These are phyloP conservation scores for Mesocricetus auratus DNA, from an alignment of 2,113 vertebrate species.

Conservation along the genomic window DNA sequence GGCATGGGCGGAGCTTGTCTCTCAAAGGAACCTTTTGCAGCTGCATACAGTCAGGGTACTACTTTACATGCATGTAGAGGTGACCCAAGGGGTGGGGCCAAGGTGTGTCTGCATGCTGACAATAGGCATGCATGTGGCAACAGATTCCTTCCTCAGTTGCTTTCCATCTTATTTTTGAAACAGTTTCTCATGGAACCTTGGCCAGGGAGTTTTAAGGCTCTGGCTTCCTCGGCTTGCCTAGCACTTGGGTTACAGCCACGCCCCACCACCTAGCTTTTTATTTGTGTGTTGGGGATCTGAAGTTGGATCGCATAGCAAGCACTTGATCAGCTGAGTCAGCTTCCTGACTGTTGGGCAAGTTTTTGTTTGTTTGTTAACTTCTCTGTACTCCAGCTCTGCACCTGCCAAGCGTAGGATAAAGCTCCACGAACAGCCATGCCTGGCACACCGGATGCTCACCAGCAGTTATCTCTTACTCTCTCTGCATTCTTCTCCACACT, in stretches of 20 bases:
- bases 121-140: background rate
- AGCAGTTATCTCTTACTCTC: background rate
- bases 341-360: background rate
- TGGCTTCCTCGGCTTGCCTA: too few relatives aligned
- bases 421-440: background rate
- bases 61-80: too few relatives aligned
- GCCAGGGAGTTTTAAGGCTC: background rate
- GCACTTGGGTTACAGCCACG: background rate
- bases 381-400: constrained; percentile 63
- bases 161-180: background rate
- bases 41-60: too few relatives aligned
- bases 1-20: too few relatives aligned
- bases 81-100: too few relatives aligned
- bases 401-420: background rate
- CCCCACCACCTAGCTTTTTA: background rate
- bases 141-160: background rate
- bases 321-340: background rate
- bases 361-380: constrained; percentile 52
- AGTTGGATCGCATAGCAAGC: too few relatives aligned
- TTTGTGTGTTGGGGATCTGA: background rate
- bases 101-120: too few relatives aligned
- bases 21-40: too few relatives aligned
- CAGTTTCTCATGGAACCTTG: background rate
- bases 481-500: background rate
- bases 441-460: background rate